These are phyloP conservation scores for Centropus bengalensis DNA, from an alignment of 2,113 vertebrate genomes.

Conservation along the genomic window DNA sequence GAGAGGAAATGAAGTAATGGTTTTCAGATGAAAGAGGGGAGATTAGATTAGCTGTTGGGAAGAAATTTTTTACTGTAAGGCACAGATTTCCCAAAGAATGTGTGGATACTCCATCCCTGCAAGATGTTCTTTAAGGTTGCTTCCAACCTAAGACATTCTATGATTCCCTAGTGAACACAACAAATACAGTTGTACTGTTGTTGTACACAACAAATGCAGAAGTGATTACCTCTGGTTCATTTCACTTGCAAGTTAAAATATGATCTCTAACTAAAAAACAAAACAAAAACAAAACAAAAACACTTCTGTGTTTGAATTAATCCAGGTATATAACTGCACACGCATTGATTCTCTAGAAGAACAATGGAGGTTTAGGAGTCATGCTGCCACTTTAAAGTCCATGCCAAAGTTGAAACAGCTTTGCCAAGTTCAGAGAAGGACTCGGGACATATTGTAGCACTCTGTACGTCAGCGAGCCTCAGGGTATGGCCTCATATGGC, in stretches of 20 bases:
- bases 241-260: neutral
- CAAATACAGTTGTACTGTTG: neutral
- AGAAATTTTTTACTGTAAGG: too few relatives aligned
- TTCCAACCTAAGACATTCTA: too few relatives aligned
- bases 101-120: too few relatives aligned
- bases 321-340: neutral
- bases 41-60: too few relatives aligned
- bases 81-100: too few relatives aligned
- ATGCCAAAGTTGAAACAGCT: neutral
- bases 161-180: neutral
- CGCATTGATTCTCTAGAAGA: rapidly evolving
- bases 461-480: neutral
- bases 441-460: neutral
- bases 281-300: neutral
- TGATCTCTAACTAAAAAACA: neutral
- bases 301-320: neutral
- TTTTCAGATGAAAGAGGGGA: too few relatives aligned
- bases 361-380: neutral
- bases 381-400: neutral
- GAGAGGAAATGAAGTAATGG: too few relatives aligned
- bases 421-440: neutral
- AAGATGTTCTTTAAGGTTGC: too few relatives aligned
- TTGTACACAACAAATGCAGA: neutral
- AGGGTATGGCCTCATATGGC: neutral
- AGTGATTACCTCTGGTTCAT: neutral